A percentile compares a stretch with the other conserved stretches of the same genome.
Conservation (phyloP, 1,140 invertebrate genomes). For the Drosophila funebris region DNA sequence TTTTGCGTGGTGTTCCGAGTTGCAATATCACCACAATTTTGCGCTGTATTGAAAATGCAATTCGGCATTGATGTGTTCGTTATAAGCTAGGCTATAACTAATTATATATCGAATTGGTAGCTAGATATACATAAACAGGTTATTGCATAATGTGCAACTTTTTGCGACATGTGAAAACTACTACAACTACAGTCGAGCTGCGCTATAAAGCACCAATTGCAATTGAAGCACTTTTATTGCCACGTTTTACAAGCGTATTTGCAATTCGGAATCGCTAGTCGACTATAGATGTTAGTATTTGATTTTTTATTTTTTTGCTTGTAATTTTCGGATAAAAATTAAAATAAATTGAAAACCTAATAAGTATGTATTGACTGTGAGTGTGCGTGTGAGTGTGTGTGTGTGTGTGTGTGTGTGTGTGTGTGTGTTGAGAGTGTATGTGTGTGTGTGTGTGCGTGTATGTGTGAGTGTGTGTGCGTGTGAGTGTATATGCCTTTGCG, state of each 20-base stretch:
- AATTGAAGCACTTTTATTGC: not conserved
- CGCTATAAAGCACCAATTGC: not conserved
- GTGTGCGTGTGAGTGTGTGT: constrained; percentile 14
- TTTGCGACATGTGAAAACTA: not conserved
- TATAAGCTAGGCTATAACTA: constrained; percentile 19
- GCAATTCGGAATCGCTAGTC: not conserved
- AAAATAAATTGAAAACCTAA: constrained; percentile 1
- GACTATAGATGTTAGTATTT: not conserved
- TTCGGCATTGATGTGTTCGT: not conserved
- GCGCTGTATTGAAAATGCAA: not conserved
- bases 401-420: constrained; percentile 21
- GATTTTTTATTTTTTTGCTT: not conserved
- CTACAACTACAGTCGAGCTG: not conserved
- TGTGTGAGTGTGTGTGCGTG: constrained; percentile 9
- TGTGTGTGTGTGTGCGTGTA: not conserved
- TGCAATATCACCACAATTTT: not conserved
- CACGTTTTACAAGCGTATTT: not conserved
- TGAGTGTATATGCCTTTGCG: constrained; percentile 5
- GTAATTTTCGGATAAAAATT: not conserved
- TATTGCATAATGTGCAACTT: constrained; percentile 11
- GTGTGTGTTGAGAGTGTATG: constrained; percentile 24
- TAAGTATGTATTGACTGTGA: constrained; percentile 5
- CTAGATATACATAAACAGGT: constrained; percentile 44
- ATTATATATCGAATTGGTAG: not conserved
- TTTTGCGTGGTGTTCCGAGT: not conserved